Evolutionary conservation across 2,888 invertebrate species (phyloP).

Genomic region (Hypercompe scribonia): DNA sequence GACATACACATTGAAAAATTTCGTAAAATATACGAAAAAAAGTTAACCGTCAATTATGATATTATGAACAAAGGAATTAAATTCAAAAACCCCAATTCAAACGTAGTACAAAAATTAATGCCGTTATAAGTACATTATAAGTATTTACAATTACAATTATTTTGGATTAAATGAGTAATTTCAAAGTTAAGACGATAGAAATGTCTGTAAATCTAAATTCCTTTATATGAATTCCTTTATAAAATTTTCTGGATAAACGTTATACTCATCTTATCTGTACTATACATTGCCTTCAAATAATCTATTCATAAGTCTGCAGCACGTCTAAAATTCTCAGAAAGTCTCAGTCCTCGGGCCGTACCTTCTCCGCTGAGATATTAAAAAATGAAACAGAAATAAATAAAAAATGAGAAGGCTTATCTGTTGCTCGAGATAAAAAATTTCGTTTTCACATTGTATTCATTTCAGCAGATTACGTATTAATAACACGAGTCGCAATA

Average conservation of each 20-base stretch:
- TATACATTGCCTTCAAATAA: neutral
- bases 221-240: neutral
- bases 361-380: neutral
- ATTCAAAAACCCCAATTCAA: neutral
- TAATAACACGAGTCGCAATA: conserved; percentile 29
- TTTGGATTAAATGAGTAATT: neutral
- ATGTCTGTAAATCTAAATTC: neutral
- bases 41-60: neutral
- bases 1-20: no score
- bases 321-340: neutral
- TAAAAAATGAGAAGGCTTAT: conserved; percentile 10
- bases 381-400: neutral
- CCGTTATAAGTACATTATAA: no score
- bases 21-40: neutral
- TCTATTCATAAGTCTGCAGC: neutral
- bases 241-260: neutral
- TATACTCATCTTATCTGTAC: neutral
- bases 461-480: conserved; percentile 30
- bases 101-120: neutral
- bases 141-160: no score
- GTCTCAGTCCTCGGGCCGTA: neutral
- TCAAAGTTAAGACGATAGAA: neutral
- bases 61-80: neutral
- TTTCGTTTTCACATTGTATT: conserved; percentile 17
- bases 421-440: conserved; percentile 14